phyloP scores from a whole-genome alignment of 2,888 invertebrate species.

The Rapana venosa region DNA sequence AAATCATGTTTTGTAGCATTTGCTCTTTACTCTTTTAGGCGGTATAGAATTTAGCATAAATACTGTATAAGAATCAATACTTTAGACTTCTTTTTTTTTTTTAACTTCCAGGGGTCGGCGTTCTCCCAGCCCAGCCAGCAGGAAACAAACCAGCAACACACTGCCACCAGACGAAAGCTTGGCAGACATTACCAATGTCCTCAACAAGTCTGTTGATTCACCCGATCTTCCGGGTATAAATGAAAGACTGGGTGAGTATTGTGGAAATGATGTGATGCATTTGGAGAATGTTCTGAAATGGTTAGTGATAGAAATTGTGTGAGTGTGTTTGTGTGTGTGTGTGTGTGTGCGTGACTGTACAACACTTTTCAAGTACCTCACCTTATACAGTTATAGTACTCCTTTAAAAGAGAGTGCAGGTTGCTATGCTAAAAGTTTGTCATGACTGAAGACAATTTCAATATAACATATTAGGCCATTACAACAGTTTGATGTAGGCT shows the following conservation, averaged over 20 bases:
- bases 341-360: background rate
- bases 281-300: background rate
- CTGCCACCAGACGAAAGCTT: background rate
- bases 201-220: slow-evolving; percentile 25
- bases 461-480: too few relatives aligned
- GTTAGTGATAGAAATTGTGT: background rate
- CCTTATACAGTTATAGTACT: too few relatives aligned
- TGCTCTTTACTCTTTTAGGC: too few relatives aligned
- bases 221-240: slow-evolving; percentile 68
- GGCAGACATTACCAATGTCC: background rate
- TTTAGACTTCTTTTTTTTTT: background rate
- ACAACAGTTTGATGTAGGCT: too few relatives aligned
- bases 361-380: too few relatives aligned
- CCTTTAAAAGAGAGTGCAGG: too few relatives aligned
- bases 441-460: too few relatives aligned
- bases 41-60: too few relatives aligned
- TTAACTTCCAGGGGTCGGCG: slow-evolving; percentile 8
- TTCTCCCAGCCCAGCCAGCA: slow-evolving; percentile 24
- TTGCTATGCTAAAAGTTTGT: too few relatives aligned
- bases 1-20: too few relatives aligned
- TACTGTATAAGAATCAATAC: too few relatives aligned
- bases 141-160: background rate
- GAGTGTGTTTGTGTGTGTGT: background rate
- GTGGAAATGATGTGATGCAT: too few relatives aligned
- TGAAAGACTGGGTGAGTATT: slow-evolving; percentile 70